Base-by-base conservation (phyloP, 2,888 invertebrate species). In the Formica aserva region DNA sequence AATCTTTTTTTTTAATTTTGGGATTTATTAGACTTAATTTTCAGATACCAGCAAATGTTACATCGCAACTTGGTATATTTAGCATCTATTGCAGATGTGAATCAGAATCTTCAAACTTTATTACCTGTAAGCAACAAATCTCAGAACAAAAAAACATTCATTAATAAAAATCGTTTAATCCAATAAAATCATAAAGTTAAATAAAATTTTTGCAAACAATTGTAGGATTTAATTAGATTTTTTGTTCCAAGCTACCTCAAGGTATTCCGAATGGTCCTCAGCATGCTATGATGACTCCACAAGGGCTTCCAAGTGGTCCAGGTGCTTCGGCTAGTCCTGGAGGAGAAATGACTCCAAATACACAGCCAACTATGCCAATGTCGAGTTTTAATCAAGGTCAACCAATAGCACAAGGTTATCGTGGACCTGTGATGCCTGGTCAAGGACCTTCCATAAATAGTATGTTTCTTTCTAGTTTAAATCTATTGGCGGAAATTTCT, bases 41-140 rank as follows among this genome's bases (percentile, higher is more conserved):
- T 67, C 86, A 96, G 96, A 87, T 96, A 98, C 95, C 99, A 99
- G 94, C 98, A 99, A 95, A 97, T 98, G 86, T 95, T 99, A 87
- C 99, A 99, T 94, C 96, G 99, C 89, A 99, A 99, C 95, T 96
- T 99, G 86, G 98, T 99, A 0, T 99, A 99, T 95, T 96, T 99
- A 91, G 99, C 99, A 11, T 98, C 98, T 38, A 96, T 99, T 85
- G 99, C 99, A n/a, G 99, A 99, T 95, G 97, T 98, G 26, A 98
- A 98, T 94, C 98, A 98, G 95, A 99, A 98, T 95, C 97, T 99
- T 88, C 97, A 98, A 94, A 97, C 97, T 82, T 96, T 98, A 91
- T 95, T 99, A 93, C 99, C 99, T 92, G 98, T 98, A 96, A 97
- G 92, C 22, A 62, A 90, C 13, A 65, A 55, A 67, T 52, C 55